Evolutionary conservation across 2,113 vertebrate species (phyloP).

Genomic region (Campylorhamphus procurvoides): DNA sequence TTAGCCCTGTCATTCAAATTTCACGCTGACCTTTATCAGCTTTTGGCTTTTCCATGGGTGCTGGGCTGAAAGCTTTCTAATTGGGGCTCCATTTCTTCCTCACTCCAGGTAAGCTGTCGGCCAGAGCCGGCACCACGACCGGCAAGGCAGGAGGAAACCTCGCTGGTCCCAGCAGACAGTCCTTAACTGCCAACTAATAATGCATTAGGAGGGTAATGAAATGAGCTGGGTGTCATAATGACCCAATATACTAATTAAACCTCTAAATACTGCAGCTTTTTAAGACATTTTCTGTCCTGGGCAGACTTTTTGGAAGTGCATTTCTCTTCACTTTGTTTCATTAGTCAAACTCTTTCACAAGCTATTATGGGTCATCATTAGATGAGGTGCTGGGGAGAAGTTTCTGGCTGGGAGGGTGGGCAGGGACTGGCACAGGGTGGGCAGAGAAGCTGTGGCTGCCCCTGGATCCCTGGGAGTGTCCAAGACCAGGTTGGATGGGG

Average conservation of each 20-base stretch:
- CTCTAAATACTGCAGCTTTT: constrained; percentile 76
- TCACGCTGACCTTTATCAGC: constrained; percentile 99
- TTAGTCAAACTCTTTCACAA: constrained; percentile 50
- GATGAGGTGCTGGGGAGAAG: background rate
- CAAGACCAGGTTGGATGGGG: background rate
- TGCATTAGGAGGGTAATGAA: constrained; percentile 75
- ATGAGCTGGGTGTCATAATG: constrained; percentile 78
- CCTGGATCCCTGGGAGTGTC: background rate
- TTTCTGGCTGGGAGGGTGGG: background rate
- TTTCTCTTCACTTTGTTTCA: constrained; percentile 70
- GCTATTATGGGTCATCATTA: constrained; percentile 26
- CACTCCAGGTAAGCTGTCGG: constrained; percentile 91
- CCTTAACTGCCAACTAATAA: constrained; percentile 78
- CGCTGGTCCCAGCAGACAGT: constrained; percentile 76
- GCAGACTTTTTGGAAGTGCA: constrained; percentile 65
- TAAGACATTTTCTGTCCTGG: constrained; percentile 71
- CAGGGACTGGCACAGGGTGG: background rate
- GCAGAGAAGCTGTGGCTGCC: background rate
- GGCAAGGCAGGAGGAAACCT: constrained; percentile 71
- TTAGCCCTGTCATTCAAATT: constrained; percentile 99
- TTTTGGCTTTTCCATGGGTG: constrained; percentile 97
- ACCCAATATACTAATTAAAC: constrained; percentile 80
- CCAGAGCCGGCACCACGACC: constrained; percentile 78
- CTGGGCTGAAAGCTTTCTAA: constrained; percentile 97
- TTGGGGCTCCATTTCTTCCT: constrained; percentile 91